Percentiles rank a stretch among this genome's conserved stretches.
Evolutionary conservation across 1,140 invertebrate species (phyloP).

Genomic region (Portunus trituberculatus): DNA sequence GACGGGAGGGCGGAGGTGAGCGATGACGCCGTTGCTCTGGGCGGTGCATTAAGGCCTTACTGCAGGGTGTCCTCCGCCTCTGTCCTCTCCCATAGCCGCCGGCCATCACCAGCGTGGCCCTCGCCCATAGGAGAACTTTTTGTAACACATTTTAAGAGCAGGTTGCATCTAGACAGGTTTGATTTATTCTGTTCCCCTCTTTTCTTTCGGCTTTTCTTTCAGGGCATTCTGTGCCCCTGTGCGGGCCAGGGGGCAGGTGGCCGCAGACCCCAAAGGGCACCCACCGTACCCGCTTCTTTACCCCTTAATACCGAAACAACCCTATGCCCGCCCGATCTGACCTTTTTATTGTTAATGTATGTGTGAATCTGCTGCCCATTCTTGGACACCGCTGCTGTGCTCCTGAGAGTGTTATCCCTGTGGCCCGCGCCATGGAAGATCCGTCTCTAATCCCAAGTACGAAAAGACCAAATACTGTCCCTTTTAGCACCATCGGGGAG

Average conservation of each 20-base stretch:
- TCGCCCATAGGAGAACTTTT: conserved; percentile 68
- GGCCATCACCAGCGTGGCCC: conserved; percentile 54
- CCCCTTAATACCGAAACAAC: conserved; percentile 76
- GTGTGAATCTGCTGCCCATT: conserved; percentile 77
- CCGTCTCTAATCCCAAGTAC: background rate
- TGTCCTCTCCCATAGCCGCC: conserved; percentile 62
- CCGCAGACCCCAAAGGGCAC: conserved; percentile 71
- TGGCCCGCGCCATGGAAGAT: background rate
- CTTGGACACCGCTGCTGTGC: conserved; percentile 66
- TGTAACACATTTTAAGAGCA: conserved; percentile 76
- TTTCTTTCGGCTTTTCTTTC: conserved; percentile 76
- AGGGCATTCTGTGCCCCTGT: conserved; percentile 68
- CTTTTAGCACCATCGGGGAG: conserved; percentile 14
- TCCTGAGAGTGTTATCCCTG: background rate
- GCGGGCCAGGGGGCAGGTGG: conserved; percentile 71
- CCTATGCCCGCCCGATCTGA: conserved; percentile 76
- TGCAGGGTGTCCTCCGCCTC: background rate
- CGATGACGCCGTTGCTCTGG: conserved; percentile 3
- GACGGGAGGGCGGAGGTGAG: background rate
- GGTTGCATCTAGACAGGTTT: conserved; percentile 77
- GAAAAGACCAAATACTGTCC: background rate
- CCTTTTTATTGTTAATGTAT: conserved; percentile 78
- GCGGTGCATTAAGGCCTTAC: conserved; percentile 56
- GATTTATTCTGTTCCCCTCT: conserved; percentile 76
- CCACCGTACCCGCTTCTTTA: conserved; percentile 74